Evolutionary conservation across 2,888 invertebrate species (phyloP), one percentile per base, ranked within the genome.

Genomic region (Spodoptera picta): DNA sequence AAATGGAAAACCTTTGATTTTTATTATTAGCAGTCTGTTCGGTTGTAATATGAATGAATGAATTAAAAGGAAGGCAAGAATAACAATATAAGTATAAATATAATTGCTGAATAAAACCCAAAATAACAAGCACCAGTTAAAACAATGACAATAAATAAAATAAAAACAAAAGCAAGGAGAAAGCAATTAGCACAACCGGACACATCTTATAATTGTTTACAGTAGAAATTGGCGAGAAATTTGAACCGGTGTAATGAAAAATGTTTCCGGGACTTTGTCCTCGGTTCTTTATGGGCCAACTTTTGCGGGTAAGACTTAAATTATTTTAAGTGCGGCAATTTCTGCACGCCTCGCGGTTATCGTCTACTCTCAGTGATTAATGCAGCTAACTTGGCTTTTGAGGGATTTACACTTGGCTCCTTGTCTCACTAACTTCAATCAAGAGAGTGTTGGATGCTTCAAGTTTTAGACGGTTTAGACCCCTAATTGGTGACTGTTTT

Each of bases 291-390:
- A 92, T 90, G 87, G 86, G 81, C 82, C 83, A 90, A 93, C 87
- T 93, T 92, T 72, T 86, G 85, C 77, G 85, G 87, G 81, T 82
- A 79, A 78, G 85, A 87, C 87, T 90, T 91, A 89, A 92, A 93
- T 92, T 91, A 93, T 92, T 92, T 90, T 90, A 91, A 91, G 89
- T 90, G 87, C 88, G 83, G 81, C 90, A 87, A 86, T 87, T 90
- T 86, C 84, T 81, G 87, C 87, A 83, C 88, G 88, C 83, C 90
- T 92, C 90, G 92, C 85, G 91, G 92, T 91, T 91, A 92, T 92
- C 89, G 90, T 90, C 90, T 83, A 68, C 77, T 85, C 77, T 57
- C 75, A 58, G 83, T 88, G 90, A 92, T 91, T 91, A 90, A 91
- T 91, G 89, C 75, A 73, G 70, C 65, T 69, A 73, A 77, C 72